Conservation (phyloP, 1,140 invertebrate species). For the Pinna nobilis region DNA sequence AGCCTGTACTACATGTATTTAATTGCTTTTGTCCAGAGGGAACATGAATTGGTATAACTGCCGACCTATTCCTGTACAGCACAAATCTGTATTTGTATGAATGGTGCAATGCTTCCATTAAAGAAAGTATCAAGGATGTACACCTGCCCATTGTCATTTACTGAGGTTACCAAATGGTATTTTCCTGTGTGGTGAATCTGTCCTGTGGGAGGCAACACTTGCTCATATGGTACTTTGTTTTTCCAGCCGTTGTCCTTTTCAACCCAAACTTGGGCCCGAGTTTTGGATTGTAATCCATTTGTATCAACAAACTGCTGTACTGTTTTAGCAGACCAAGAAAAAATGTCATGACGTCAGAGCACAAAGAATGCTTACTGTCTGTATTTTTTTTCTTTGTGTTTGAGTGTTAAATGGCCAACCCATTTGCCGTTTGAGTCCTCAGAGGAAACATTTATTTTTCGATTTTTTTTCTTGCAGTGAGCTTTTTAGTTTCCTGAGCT, state of each 20-base stretch:
- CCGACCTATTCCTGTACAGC: not conserved
- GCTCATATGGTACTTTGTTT: not conserved
- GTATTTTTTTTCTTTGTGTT: not conserved
- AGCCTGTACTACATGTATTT: slow-evolving; percentile 3
- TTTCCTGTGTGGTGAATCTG: slow-evolving; percentile 23
- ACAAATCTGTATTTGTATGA: slow-evolving; percentile 1
- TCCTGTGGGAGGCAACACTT: not conserved
- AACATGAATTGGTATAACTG: not conserved
- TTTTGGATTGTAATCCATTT: not conserved
- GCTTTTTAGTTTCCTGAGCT: not conserved
- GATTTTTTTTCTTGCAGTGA: not conserved
- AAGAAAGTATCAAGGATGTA: not conserved
- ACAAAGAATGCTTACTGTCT: not conserved
- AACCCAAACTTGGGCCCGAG: not conserved
- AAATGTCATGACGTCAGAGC: not conserved
- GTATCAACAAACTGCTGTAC: not conserved
- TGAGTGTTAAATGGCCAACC: too few species aligned
- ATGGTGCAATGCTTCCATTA: not conserved
- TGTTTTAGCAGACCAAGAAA: not conserved
- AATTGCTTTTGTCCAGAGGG: slow-evolving; percentile 9
- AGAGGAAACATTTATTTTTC: too few species aligned
- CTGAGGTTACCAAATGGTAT: slow-evolving; percentile 10
- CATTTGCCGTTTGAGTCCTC: too few species aligned
- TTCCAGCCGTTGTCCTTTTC: slow-evolving; percentile 11
- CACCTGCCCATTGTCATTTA: not conserved